Percentiles rank a stretch among this genome's conserved stretches.
These are phyloP conservation scores for Polydrusus pterygomalis DNA, from an alignment of 2,888 invertebrate genomes.

Conservation along the genomic window DNA sequence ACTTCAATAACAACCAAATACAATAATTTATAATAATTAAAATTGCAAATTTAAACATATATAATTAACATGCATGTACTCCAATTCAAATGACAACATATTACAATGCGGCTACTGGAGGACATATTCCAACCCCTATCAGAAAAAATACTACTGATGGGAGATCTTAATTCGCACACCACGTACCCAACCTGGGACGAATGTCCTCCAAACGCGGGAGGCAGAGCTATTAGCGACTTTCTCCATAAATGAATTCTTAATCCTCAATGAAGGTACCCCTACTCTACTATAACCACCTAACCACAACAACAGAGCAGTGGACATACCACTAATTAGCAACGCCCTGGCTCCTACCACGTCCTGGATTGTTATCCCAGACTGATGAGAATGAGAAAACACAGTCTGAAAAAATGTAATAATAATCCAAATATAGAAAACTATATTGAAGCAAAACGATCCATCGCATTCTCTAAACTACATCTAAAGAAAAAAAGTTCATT, in stretches of 20 bases:
- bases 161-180: too few species aligned
- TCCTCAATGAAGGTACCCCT: too few species aligned
- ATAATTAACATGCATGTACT: slow-evolving; percentile 25
- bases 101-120: not conserved
- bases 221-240: not conserved
- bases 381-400: not conserved
- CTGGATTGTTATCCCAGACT: not conserved
- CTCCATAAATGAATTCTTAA: not conserved
- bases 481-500: slow-evolving; percentile 30
- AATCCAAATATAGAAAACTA: not conserved
- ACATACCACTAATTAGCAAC: slow-evolving; percentile 28
- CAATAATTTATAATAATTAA: not conserved
- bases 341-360: not conserved
- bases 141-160: not conserved
- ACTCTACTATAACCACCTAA: slow-evolving; percentile 13
- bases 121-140: not conserved
- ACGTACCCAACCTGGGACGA: too few species aligned
- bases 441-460: too few species aligned
- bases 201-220: not conserved
- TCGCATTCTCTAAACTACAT: not conserved
- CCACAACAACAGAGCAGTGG: slow-evolving; percentile 22
- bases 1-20: not conserved
- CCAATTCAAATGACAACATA: not conserved
- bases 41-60: slow-evolving; percentile 24
- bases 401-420: not conserved